Base-by-base conservation (phyloP, 2,888 invertebrate species). In the Ormyrus nitidulus region DNA sequence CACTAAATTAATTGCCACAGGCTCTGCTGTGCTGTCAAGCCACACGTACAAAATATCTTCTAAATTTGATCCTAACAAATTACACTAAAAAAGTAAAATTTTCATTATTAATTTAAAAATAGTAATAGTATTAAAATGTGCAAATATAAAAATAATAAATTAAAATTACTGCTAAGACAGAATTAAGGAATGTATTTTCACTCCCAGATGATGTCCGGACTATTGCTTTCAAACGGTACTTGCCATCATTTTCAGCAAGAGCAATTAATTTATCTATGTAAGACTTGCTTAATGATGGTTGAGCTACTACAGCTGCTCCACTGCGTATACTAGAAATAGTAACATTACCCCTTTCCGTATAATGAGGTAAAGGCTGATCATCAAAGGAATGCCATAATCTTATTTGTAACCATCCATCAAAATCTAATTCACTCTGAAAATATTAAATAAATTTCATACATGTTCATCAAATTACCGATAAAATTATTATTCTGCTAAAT, bases 1-100 rank as follows among this genome's bases (percentile, higher is more conserved):
- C 59, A 93, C 93, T 85, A 92, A 87, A 56, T 92, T 93, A 7
- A 96, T 92, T n/a, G 95, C 94, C 77, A 96, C 93, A 0, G 97
- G 95, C 83, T 94, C 94, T 0, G 96, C 97, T 85, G 93, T 93
- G 69, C 95, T 95, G 88, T 97, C 94, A 64, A 98, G 91, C 89
- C 96, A 96, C 34, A 97, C 92, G 86, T 95, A 95, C 34, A 98
- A 91, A 46, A 94, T 92, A 88, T 98, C 97, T 83, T 95, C 94
- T 11, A 98, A 91, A 74, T 95, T 94, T 64, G 95, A 94, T 83
- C 95, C 95, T 54, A 96, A 91, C 81, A 97, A 91, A 82, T 94
- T 92, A 89, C 95, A 95, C 94, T 95, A 85, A 83, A 85, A 91
- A 75, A 77, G 13, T 61, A 5, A 53, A 66, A 69, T 61, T 54